Evolutionary conservation across 2,888 invertebrate genomes (phyloP), one percentile per base, ranked within the genome.

Genomic region (Diachrysia chrysitis): DNA sequence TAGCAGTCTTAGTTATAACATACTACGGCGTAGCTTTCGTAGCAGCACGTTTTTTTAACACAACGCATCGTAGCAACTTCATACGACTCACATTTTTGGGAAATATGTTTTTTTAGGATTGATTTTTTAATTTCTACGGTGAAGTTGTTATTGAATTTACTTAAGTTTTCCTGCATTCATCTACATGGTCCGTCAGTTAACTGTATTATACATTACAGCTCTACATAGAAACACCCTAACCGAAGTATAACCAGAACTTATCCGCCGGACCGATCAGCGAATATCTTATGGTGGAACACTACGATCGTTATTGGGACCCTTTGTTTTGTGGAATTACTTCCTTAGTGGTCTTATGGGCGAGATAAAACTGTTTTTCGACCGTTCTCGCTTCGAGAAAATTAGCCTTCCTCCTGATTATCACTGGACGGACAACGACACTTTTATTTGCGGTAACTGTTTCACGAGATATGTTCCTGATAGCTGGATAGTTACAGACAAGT

Each of bases 281-380:
- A 87, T 88, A 87, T 86, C 89, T 89, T 83, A 82, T 71, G 81
- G 81, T 75, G 67, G 80, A 76, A 86, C 78, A 78, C 83, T 85
- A 75, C 77, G 76, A 78, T 85, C 89, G 87, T 90, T 90, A 89
- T 86, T 84, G 79, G 81, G 75, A 63, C 81, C 89, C 89, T 92
- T 92, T 93, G 93, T 92, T 92, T 90, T 85, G 85, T 76, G 73
- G 86, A 93, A 93, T 91, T 87, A 88, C 91, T 89, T 91, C 89
- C 91, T 90, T 88, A 91, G 87, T 87, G 85, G 88, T 84, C 90
- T 89, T 90, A 89, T 87, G 91, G 90, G 88, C 83, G 73, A 90
- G 93, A 93, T 93, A 93, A 93, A 92, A 88, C 87, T 88, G 90
- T 90, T 84, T 87, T 79, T 82, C 85, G 86, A 69, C 83, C 82